Conservation (phyloP, 2,113 vertebrate genomes). For the Epinephelus fuscoguttatus region DNA sequence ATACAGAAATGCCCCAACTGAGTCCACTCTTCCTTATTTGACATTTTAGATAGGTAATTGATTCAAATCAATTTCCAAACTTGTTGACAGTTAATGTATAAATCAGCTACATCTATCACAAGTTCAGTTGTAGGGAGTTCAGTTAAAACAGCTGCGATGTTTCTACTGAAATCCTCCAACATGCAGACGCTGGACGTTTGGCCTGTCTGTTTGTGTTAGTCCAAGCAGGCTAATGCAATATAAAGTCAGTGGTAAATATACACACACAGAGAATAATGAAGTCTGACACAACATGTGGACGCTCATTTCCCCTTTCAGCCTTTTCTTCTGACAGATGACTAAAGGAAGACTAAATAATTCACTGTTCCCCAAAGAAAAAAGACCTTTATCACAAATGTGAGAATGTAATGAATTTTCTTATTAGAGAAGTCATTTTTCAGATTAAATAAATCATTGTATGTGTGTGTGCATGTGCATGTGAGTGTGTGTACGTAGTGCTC, state of each 20-base stretch:
- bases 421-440: slow-evolving; percentile 48
- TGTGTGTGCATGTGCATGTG: slow-evolving; percentile 9
- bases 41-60: too few species aligned
- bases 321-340: not conserved
- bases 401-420: slow-evolving; percentile 26
- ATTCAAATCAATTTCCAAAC: too few species aligned
- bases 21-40: too few species aligned
- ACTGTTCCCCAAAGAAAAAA: slow-evolving; percentile 1
- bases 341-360: slow-evolving; percentile 37
- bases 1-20: too few species aligned
- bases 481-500: slow-evolving; percentile 27
- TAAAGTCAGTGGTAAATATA: not conserved
- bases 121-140: not conserved
- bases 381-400: slow-evolving; percentile 7
- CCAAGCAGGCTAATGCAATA: not conserved
- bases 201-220: not conserved
- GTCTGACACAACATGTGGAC: not conserved
- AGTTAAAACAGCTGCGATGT: not conserved
- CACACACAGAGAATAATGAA: not conserved
- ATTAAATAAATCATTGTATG: slow-evolving; percentile 39
- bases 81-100: too few species aligned
- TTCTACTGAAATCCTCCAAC: not conserved
- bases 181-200: not conserved
- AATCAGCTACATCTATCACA: too few species aligned
- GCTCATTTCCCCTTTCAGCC: slow-evolving; percentile 6